Percentiles rank a stretch among this genome's conserved stretches.
Conservation (phyloP, 2,797 vertebrate genomes). For the Sebastes cheni region DNA sequence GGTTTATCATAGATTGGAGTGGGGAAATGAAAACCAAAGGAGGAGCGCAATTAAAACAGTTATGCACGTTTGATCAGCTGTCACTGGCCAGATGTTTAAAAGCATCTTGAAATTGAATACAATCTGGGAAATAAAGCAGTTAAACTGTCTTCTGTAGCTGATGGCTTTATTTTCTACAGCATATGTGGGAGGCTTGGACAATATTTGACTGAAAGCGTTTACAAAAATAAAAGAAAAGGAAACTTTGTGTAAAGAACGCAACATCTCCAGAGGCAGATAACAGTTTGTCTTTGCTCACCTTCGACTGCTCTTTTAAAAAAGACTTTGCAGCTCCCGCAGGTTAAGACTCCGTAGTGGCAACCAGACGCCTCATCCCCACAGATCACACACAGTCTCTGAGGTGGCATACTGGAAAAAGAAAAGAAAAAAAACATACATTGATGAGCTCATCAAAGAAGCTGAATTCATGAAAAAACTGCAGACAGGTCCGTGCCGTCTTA, state of each 20-base stretch:
- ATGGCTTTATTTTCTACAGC: neutral
- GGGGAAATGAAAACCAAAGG: neutral
- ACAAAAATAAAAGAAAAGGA: neutral
- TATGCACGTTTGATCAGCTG: neutral
- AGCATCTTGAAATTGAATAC: neutral
- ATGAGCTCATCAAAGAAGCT: neutral
- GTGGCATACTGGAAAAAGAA: constrained; percentile 72
- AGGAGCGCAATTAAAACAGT: neutral
- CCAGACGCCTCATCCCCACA: constrained; percentile 97
- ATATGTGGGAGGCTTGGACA: neutral
- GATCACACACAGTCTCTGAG: constrained; percentile 94
- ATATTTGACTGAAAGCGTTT: neutral
- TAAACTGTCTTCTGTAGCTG: neutral
- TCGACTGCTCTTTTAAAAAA: constrained; percentile 99
- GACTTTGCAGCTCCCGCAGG: constrained; percentile 98
- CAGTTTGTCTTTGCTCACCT: constrained; percentile 81
- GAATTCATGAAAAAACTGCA: neutral
- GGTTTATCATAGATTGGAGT: neutral
- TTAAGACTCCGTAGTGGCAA: constrained; percentile 97
- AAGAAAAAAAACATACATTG: neutral
- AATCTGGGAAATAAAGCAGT: neutral
- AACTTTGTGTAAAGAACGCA: neutral
- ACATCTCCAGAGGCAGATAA: neutral
- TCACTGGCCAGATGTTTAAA: neutral
- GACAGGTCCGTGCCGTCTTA: neutral